phyloP scores from a whole-genome alignment of 1,140 invertebrate genomes.

The Ditylenchus dipsaci region DNA sequence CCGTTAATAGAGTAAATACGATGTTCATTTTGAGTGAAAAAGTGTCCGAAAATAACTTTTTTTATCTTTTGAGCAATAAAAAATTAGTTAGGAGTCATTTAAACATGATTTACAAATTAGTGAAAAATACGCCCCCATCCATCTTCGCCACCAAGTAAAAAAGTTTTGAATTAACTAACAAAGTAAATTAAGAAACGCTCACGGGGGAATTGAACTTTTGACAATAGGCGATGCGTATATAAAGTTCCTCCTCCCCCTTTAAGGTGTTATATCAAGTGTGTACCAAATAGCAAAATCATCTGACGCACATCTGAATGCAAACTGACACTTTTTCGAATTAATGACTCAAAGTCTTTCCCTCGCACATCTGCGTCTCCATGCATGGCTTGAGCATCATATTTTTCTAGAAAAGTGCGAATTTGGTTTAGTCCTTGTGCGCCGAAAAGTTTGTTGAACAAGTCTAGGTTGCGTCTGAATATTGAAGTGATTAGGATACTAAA shows the following conservation, averaged over 20 bases:
- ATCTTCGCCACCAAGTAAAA: too few species aligned
- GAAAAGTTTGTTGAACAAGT: conserved; percentile 39
- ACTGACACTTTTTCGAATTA: conserved; percentile 42
- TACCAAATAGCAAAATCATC: conserved; percentile 35
- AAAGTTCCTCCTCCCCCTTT: background rate
- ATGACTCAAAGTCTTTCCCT: conserved; percentile 37
- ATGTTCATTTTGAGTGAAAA: too few species aligned
- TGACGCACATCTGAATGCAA: conserved; percentile 42
- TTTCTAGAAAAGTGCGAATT: conserved; percentile 42
- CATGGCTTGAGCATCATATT: conserved; percentile 27
- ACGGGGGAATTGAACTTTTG: too few species aligned
- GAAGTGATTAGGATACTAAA: conserved; percentile 30
- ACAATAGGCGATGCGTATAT: too few species aligned
- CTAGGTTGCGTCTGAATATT: conserved; percentile 44
- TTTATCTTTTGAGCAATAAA: too few species aligned
- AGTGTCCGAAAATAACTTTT: too few species aligned
- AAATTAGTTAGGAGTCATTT: too few species aligned
- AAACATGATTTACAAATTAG: too few species aligned
- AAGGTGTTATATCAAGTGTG: background rate
- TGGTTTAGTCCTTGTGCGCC: conserved; percentile 29
- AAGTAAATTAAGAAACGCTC: background rate
- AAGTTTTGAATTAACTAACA: background rate
- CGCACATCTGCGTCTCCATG: conserved; percentile 5
- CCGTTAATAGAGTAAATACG: too few species aligned
- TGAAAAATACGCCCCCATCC: too few species aligned